Base-by-base conservation (phyloP, 2,888 invertebrate genomes). In the Caenorhabditis sp. region DNA sequence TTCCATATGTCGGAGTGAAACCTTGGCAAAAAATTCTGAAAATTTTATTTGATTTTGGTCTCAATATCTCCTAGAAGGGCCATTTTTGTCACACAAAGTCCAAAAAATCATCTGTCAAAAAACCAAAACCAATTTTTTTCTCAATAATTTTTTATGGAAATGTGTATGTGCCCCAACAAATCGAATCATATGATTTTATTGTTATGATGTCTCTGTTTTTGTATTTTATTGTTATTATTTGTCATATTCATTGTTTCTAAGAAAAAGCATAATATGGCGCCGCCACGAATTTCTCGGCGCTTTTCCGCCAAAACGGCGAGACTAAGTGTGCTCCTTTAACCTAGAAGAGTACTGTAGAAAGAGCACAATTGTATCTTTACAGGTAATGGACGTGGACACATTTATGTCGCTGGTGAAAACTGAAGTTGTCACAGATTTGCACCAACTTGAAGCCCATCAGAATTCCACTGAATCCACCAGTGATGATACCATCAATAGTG, bases 381-480 rank as follows among this genome's bases (percentile, higher is more conserved):
- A 43, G 43, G 43, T 43, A 43, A 43, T 43, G 43, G 43, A 43
- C 43, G 43, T 17, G 8, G 43, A 43, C 17, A 14, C 43, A 17
- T 43, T 43, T 43, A 17, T 56, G 31, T 20, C 56, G 17, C 8
- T 56, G 56, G 56, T 56, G 17, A 56, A 56, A n/a, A 27, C 56
- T 5, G 56, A n/a, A 10, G 56, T 20, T 5, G 27, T 8, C 3
- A 26, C 14, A 8, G 56, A 54, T 21, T n/a, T 54, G 23, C 23
- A 20, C 21, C 17, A 26, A 17, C 23, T 17, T n/a, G n/a, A 25
- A 20, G 7, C 25, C 5, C 56, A 26, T 56, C 56, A 56, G 4
- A 25, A 26, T 7, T 26, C 23, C 23, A 20, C 56, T 3, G 27
- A 20, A 56, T 56, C 56, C 31, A 58, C 58, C 58, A 58, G 31